Evolutionary conservation across 2,797 vertebrate species (phyloP).

Genomic region (Chloroceryle inda): DNA sequence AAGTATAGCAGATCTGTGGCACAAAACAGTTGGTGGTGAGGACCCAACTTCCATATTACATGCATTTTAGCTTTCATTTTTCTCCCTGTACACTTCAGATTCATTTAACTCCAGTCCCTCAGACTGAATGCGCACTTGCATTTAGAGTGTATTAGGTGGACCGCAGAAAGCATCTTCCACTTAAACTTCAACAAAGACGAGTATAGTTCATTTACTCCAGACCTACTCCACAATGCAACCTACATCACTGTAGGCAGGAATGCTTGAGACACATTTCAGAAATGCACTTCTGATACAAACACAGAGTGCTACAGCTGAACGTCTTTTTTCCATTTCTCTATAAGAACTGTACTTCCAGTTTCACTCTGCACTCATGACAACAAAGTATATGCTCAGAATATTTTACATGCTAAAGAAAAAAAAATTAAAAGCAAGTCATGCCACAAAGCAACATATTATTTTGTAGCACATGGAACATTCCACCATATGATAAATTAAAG

Average conservation of each 20-base stretch:
- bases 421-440: neutral
- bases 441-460: neutral
- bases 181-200: neutral
- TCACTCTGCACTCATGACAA: neutral
- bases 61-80: neutral
- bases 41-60: neutral
- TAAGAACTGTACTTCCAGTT: neutral
- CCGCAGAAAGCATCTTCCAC: neutral
- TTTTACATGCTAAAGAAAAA: neutral
- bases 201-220: neutral
- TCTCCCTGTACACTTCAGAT: neutral
- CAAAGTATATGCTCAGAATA: neutral
- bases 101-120: neutral
- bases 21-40: neutral
- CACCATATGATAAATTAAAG: neutral
- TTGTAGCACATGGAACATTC: neutral
- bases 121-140: neutral
- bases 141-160: neutral
- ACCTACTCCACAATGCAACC: neutral
- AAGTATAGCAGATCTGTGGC: neutral
- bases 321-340: neutral
- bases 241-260: neutral
- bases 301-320: neutral
- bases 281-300: neutral
- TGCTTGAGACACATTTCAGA: neutral